Base-by-base conservation (phyloP, 2,113 vertebrate genomes). In the Tiliqua scincoides region DNA sequence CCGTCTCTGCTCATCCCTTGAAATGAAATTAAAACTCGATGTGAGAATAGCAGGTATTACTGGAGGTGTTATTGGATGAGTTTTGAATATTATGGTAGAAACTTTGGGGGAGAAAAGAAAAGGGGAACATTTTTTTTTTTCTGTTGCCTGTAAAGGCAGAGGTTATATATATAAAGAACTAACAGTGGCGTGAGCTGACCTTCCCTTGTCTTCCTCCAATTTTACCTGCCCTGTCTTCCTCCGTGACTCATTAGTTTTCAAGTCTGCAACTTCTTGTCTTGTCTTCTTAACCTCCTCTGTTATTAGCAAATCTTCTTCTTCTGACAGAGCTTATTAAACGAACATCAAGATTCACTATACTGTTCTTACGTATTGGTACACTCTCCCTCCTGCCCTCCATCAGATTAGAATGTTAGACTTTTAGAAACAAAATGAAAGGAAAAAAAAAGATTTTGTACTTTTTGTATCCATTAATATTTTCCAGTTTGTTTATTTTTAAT, bases 1-100 rank as follows among this genome's bases (percentile, higher is more conserved):
- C 81, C 70, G 83, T 85, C 91, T 94, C 91, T 92, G 17, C 75
- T 95, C 80, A 82, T 89, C 21, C 72, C 85, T 91, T 72, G 65
- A 92, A 95, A 94, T 89, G 57, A 94, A 93, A 95, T 95, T 90
- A 94, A 87, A n/a, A 27, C 76, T 88, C 93, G 73, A 17, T 71
- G 30, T 68, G 32, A 90, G 75, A 91, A 91, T 87, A 91, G 81
- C 89, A 61, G 87, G 85, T 91, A 91, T 91, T 93, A 87, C 88
- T 43, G 12, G 23, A 52, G 76, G 70, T 88, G 91, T 84, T 72
- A 88, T 6, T 86, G 86, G 78, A 90, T 86, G 37, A 2, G 76
- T 89, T 89, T 93, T 89, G 72, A 85, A 48, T 89, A 0, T 62
- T 84, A 71, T 75, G 88, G 72, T 27, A 83, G 74, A 91, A 40